These are phyloP conservation scores for Nebria ingens DNA, from an alignment of 1,140 invertebrate species.

Conservation along the genomic window DNA sequence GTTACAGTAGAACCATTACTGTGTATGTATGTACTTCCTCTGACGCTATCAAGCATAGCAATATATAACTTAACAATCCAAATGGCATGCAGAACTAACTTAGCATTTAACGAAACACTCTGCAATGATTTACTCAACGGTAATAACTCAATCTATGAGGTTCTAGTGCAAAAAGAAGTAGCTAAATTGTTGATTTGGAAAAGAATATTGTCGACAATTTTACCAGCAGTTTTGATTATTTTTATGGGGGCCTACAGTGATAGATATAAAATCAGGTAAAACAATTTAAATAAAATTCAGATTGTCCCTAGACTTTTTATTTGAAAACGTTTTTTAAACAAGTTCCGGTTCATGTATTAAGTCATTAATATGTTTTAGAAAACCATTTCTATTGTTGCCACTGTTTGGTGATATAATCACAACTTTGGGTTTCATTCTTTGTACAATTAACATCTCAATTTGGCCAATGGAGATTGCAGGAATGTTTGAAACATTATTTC, in stretches of 20 bases:
- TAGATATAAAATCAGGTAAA: constrained; percentile 2
- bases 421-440: background rate
- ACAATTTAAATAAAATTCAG: too few relatives aligned
- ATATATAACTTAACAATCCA: background rate
- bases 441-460: background rate
- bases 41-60: background rate
- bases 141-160: background rate
- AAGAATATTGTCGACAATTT: background rate
- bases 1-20: background rate
- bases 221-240: background rate
- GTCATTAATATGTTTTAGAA: constrained; percentile 18
- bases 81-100: background rate
- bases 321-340: too few relatives aligned
- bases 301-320: too few relatives aligned
- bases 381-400: constrained; percentile 22
- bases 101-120: background rate
- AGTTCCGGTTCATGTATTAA: too few relatives aligned
- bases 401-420: constrained; percentile 18
- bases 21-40: background rate
- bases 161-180: background rate
- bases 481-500: background rate
- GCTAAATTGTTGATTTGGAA: background rate
- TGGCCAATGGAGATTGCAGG: background rate
- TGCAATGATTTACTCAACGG: background rate
- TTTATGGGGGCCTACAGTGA: background rate